Evolutionary conservation across 35 echinoderm and acorn worm species (phyloP).

Genomic region (Lytechinus variegatus): DNA sequence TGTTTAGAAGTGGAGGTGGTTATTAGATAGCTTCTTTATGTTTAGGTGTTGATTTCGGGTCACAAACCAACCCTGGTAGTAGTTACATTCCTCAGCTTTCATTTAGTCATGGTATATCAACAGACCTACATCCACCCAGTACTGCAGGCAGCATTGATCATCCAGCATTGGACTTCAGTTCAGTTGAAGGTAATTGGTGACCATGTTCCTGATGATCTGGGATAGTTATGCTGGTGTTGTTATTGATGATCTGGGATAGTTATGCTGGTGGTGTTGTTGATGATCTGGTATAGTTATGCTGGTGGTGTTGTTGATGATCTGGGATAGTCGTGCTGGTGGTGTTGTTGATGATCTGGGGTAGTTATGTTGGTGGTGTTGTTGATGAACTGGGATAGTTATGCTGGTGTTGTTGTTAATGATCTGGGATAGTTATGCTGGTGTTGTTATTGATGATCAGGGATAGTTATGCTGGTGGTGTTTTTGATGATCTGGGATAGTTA

Average conservation of each 20-base stretch:
- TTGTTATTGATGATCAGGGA: no score
- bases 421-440: no score
- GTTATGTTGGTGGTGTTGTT: background rate
- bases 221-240: background rate
- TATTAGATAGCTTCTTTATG: background rate
- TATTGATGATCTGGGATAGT: background rate
- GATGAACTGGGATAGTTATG: background rate
- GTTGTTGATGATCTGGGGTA: background rate
- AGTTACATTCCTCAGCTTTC: conserved; percentile 18
- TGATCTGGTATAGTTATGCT: background rate
- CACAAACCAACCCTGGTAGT: background rate
- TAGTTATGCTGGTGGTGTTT: no score
- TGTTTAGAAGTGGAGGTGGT: background rate
- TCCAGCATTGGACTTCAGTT: conserved; percentile 80
- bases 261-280: background rate
- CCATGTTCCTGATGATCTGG: background rate
- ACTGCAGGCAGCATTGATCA: conserved; percentile 95
- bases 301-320: background rate
- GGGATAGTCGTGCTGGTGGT: background rate
- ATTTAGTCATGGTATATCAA: conserved; percentile 52
- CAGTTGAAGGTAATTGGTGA: conserved; percentile 81
- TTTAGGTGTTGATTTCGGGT: conserved; percentile 19
- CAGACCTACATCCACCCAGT: conserved; percentile 70
- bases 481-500: no score
- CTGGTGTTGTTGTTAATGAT: background rate